Base-by-base conservation (phyloP, 2,888 invertebrate species). In the Galeruca laticollis region DNA sequence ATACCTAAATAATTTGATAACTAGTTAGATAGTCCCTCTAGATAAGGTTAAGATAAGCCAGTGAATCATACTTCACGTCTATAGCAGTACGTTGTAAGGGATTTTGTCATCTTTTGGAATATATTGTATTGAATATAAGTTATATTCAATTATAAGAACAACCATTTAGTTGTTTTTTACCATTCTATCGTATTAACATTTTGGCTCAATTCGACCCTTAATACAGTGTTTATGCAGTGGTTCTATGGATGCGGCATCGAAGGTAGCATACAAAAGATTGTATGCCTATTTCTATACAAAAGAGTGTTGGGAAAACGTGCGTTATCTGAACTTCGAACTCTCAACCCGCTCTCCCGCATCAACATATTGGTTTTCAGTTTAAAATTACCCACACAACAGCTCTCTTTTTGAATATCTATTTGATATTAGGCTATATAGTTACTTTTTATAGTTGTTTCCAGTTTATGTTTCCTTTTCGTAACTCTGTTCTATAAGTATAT, bases 281-380 rank as follows among this genome's bases (percentile, higher is more conserved):
- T 66, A 60, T 66, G 66, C 40, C 33, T 59, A 51, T 66, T 66
- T 59, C 59, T 59, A 66, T 66, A 66, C 65, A 66, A 66, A 66
- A 66, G 65, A 59, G 65, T 59, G 51, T 60, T 57, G 49, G 49
- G 65, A 68, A 65, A 60, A 71, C 71, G 71, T 71, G 71, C 71
- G 71, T 71, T 71, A 71, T 71, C 71, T 71, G 63, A 70, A 68
- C 71, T 68, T 60, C 63, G 26, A 66, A 68, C 66, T 66, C 18
- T 37, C 68, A 66, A 68, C 66, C 59, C 21, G 57, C 69, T 64
- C 51, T 61, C 62, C 71, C 71, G 64, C 68, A 68, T 64, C 65
- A 65, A 68, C 60, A 59, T 71, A 71, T 71, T 71, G 71, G 68
- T 65, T 71, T 59, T 66, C 66, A 56, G 71, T 57, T 61, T 71